Evolutionary conservation across 1,140 invertebrate genomes (phyloP), one percentile per base, ranked within the genome.

Genomic region (Mizuhopecten yessoensis): DNA sequence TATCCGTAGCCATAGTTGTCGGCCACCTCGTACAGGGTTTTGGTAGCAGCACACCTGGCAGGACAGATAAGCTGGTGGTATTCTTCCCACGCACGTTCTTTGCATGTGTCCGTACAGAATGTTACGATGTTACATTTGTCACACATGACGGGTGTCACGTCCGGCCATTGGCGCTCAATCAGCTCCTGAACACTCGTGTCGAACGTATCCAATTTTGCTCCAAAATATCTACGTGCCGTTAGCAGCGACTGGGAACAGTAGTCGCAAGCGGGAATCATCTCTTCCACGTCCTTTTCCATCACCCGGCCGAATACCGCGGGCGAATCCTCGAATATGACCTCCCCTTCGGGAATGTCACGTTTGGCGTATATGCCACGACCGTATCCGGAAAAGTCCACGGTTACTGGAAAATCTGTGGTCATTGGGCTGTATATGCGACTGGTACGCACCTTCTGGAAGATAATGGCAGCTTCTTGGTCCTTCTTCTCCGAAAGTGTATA

Each of bases 371-470:
- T 91, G 33, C 93, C 93, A 88, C 95, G 89, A 0, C 95, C 95
- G 90, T 94, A 95, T 49, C 94, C 91, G 0, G 93, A 94, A 87
- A 95, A 96, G 42, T 95, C 94, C 3, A 96, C 95, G 49, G 89
- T 90, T 11, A 95, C 92, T 0, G 95, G 94, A 87, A 91, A 94
- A n/a, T 94, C 94, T 20, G 91, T 87, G 2, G 95, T 95, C 39
- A 96, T 88, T 5, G 95, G 95, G 0, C 92, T 94, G 88, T 95
- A 96, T 34, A 96, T 90, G n/a, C 95, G 93, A 33, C 93, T 93
- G 15, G 94, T 94, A 49, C 95, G 92, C 17, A 95, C 92, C 88
- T 95, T 94, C 91, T 96, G 95, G 92, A 96, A 96, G n/a, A 94
- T 86, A 15, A 93, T 91, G 2, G 93, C 93, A 2, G 94, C 90